Percentiles rank a stretch among this genome's conserved stretches.
These are phyloP conservation scores for Eubucco bourcierii DNA, from an alignment of 2,113 vertebrate genomes.

Conservation along the genomic window DNA sequence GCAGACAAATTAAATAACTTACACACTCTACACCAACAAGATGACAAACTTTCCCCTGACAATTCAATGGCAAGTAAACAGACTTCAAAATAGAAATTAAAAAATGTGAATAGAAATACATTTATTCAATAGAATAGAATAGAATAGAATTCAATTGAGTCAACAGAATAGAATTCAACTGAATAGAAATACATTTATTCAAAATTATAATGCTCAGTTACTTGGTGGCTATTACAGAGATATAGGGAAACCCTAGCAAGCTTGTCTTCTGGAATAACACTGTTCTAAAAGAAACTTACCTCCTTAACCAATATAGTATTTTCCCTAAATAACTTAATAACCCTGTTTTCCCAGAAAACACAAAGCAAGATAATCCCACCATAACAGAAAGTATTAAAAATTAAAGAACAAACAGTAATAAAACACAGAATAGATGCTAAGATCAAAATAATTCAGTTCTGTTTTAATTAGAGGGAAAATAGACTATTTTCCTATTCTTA, in stretches of 20 bases:
- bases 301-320: neutral
- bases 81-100: neutral
- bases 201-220: neutral
- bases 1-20: neutral
- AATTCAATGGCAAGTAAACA: neutral
- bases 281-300: neutral
- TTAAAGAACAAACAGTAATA: neutral
- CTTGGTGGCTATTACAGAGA: neutral
- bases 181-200: neutral
- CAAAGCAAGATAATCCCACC: neutral
- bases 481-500: neutral
- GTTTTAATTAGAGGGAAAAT: neutral
- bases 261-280: neutral
- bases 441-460: neutral
- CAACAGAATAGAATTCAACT: too few relatives aligned
- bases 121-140: too few relatives aligned
- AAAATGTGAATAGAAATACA: too few relatives aligned
- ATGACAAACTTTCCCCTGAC: neutral
- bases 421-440: neutral
- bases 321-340: neutral
- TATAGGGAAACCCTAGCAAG: neutral
- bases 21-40: neutral
- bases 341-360: neutral
- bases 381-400: neutral
- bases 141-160: too few relatives aligned